A percentile compares a stretch with the other conserved stretches of the same genome.
phyloP scores from a whole-genome alignment of 2,888 invertebrate species.

The Phorcus lineatus region DNA sequence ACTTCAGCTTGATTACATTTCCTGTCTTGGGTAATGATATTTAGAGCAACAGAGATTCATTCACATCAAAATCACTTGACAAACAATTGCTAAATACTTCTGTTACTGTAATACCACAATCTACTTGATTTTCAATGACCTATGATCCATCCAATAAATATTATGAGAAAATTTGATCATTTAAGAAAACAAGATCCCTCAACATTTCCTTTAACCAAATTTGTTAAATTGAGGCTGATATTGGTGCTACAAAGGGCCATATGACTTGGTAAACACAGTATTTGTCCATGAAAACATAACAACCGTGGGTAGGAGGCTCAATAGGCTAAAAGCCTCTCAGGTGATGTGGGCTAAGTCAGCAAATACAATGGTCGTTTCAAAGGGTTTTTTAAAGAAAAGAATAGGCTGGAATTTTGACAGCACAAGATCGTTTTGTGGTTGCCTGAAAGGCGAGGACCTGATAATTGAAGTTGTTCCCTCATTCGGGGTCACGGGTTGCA shows the following conservation, averaged over 20 bases:
- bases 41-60: too few species aligned
- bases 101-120: too few species aligned
- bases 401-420: constrained; percentile 15
- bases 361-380: background rate
- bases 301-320: background rate
- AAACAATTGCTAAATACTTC: too few species aligned
- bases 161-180: background rate
- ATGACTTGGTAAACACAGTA: constrained; percentile 1
- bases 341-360: background rate
- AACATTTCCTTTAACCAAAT: background rate
- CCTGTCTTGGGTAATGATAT: too few species aligned
- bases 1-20: too few species aligned
- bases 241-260: background rate
- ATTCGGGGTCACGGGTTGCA: background rate
- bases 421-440: background rate
- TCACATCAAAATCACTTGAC: too few species aligned
- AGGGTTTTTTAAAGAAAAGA: background rate
- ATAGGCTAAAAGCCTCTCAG: background rate
- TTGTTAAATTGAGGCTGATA: background rate
- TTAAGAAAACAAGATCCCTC: background rate
- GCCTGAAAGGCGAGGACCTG: background rate
- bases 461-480: background rate
- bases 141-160: background rate
- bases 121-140: background rate
- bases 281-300: background rate